Conservation (phyloP, 2,888 invertebrate genomes). For the Nomada goodeniana region DNA sequence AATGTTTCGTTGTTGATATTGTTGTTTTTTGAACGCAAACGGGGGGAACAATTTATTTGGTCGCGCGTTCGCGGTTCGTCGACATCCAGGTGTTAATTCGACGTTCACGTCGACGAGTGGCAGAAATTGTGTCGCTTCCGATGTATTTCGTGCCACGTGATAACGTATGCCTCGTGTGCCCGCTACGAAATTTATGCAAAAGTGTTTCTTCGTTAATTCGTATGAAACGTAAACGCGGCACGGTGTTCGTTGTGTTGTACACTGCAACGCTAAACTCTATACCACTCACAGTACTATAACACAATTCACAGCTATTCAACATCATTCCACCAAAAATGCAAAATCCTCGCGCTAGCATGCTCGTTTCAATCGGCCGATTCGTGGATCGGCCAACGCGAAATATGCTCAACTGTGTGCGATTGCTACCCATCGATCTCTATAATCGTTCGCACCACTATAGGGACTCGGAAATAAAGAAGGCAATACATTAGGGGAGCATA, state of each 20-base stretch:
- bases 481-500: background rate
- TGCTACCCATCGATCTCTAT: background rate
- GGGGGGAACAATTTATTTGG: background rate
- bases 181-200: background rate
- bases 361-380: background rate
- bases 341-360: slow-evolving; percentile 42
- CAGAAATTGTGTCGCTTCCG: background rate
- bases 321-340: slow-evolving; percentile 31
- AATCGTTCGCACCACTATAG: background rate
- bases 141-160: background rate
- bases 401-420: background rate
- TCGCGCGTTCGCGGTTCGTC: background rate
- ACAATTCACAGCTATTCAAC: slow-evolving; percentile 10
- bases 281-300: background rate
- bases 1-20: background rate
- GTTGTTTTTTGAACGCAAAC: background rate
- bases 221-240: background rate
- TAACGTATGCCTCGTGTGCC: background rate
- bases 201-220: background rate
- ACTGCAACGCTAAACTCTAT: slow-evolving; percentile 26
- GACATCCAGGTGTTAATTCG: slow-evolving; percentile 2
- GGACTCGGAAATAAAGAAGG: background rate
- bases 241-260: slow-evolving; percentile 3
- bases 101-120: background rate
- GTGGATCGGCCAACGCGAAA: background rate